A percentile compares a stretch with the other conserved stretches of the same genome.
Evolutionary conservation across 2,113 vertebrate species (phyloP).

Genomic region (Caranx ignobilis): DNA sequence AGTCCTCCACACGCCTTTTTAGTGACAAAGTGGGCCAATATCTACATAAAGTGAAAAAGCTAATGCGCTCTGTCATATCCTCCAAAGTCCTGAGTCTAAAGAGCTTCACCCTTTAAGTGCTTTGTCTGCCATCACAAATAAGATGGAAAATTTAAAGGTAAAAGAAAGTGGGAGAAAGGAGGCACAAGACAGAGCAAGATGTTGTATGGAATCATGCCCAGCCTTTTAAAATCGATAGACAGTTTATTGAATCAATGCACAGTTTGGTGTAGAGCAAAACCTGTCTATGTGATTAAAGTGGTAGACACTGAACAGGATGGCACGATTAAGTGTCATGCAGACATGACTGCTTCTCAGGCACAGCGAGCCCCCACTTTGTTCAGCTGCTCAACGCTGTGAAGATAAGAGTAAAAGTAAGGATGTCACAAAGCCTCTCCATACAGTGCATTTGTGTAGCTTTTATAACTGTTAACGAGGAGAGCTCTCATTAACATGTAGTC

Average conservation of each 20-base stretch:
- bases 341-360: conserved; percentile 39
- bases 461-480: conserved; percentile 25
- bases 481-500: conserved; percentile 47
- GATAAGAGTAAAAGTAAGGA: conserved; percentile 20
- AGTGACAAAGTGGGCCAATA: conserved; percentile 81
- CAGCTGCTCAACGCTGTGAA: conserved; percentile 31
- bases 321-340: conserved; percentile 59
- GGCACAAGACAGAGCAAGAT: conserved; percentile 27
- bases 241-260: conserved; percentile 78
- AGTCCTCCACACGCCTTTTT: conserved; percentile 71
- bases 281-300: conserved; percentile 60
- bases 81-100: conserved; percentile 68
- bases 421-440: conserved; percentile 15
- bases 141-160: conserved; percentile 51
- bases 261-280: conserved; percentile 65
- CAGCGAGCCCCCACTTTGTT: conserved; percentile 19
- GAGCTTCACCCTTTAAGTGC: conserved; percentile 74
- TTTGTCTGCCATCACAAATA: conserved; percentile 76
- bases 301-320: conserved; percentile 63
- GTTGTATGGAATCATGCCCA: conserved; percentile 41
- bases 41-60: conserved; percentile 77
- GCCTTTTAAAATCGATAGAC: conserved; percentile 69
- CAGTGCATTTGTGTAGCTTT: conserved; percentile 19
- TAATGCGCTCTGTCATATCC: conserved; percentile 76
- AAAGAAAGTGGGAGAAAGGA: conserved; percentile 43